These are phyloP conservation scores for Myocastor coypus DNA, from an alignment of 2,113 vertebrate genomes.

Conservation along the genomic window DNA sequence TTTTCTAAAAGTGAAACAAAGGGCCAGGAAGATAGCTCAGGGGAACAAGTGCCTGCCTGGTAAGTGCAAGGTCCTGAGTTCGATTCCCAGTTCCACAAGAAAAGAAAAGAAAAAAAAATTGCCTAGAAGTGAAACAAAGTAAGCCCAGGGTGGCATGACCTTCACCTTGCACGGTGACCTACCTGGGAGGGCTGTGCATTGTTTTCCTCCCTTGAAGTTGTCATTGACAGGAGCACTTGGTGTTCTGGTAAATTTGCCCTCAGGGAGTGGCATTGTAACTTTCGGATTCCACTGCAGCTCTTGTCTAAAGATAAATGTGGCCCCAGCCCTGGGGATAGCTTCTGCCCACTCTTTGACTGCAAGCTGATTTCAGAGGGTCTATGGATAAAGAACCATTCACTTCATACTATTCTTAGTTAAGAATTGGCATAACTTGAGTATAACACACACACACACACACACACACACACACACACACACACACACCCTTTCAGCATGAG, in stretches of 20 bases:
- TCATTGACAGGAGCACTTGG: neutral
- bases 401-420: neutral
- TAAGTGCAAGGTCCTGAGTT: too few species aligned
- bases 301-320: conserved; percentile 27
- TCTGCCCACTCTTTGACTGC: neutral
- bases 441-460: neutral
- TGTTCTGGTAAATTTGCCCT: conserved; percentile 12
- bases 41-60: too few species aligned
- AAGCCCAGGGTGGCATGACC: neutral
- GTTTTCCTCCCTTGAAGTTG: neutral
- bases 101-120: too few species aligned
- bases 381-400: neutral
- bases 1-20: conserved; percentile 1
- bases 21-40: too few species aligned
- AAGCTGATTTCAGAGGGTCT: conserved; percentile 2
- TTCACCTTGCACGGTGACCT: neutral
- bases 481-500: neutral
- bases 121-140: neutral
- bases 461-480: neutral
- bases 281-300: conserved; percentile 42
- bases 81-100: too few species aligned
- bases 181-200: neutral
- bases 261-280: conserved; percentile 23
- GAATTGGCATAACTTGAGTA: neutral
- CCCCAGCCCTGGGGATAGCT: neutral